Base-by-base conservation (phyloP, 2,888 invertebrate species). In the Chaetoderma sp. region DNA sequence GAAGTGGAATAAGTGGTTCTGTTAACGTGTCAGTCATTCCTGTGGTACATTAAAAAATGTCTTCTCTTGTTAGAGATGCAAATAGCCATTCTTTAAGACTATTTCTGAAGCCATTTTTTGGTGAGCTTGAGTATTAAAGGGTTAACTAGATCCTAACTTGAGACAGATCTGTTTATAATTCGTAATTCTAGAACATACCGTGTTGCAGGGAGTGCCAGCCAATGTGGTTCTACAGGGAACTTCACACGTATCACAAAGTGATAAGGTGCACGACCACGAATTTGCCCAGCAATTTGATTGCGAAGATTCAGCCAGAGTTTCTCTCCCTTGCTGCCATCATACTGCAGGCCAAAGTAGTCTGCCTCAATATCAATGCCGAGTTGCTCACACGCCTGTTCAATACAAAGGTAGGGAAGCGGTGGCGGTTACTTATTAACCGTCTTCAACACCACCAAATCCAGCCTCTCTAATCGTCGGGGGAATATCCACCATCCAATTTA, bases 171-270 rank as follows among this genome's bases (percentile, higher is more conserved):
- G n/a, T n/a, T n/a, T n/a, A n/a, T n/a, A n/a, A n/a, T n/a, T n/a
- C n/a, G n/a, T n/a, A n/a, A n/a, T n/a, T 16, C 33, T 36, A 36
- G 33, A 30, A 54, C 70, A 83, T 86, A 93, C 90, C 93, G 91
- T 25, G 94, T 94, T 44, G 91, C 91, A 83, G 94, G 94, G 86
- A 94, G 94, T 69, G 94, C 90, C 67, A 95, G 90, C 67, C 92
- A 90, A 87, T 95, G 94, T 2, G 94, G 94, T 2, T 94, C 94
- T 49, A 95, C 94, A 93, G 94, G 95, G 89, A 94, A 95, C 87
- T 95, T 95, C 75, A 95, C 93, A 73, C 92, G 88, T 64, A 93
- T 88, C 72, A 91, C 90, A 72, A 93, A 90, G 54, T 92, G 89
- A 67, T 91, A 89, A 13, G 90, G 90, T 42, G 89, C 88, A 6